phyloP scores from a whole-genome alignment of 2,797 vertebrate species.

The Hybognathus amarus region DNA sequence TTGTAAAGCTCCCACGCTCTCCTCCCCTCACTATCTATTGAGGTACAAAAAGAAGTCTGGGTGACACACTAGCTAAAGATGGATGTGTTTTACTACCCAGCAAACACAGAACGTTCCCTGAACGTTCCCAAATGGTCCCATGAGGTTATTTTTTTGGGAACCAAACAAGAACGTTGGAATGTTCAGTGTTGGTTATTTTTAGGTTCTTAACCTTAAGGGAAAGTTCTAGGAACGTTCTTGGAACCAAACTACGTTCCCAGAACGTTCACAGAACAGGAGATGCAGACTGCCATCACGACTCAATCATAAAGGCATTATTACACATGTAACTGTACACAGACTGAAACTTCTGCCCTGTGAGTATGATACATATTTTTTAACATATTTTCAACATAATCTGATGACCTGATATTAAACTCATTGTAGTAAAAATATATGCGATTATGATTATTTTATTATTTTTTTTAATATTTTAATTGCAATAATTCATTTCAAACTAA shows the following conservation, averaged over 20 bases:
- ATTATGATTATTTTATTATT: neutral
- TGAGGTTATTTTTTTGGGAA: too few species aligned
- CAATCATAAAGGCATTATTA: neutral
- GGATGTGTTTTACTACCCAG: too few species aligned
- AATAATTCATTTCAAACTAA: neutral
- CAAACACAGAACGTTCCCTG: too few species aligned
- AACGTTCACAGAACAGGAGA: neutral
- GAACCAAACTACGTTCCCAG: too few species aligned
- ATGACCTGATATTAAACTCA: neutral
- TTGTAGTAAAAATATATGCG: neutral
- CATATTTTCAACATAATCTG: neutral
- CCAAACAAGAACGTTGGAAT: too few species aligned
- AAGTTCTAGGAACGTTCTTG: too few species aligned
- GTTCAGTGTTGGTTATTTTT: too few species aligned
- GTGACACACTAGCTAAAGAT: constrained; percentile 31
- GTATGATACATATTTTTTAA: neutral
- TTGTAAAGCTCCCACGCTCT: constrained; percentile 11
- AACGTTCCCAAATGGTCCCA: too few species aligned
- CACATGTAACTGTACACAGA: neutral
- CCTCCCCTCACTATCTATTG: neutral
- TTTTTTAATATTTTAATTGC: neutral
- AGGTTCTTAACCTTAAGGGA: too few species aligned
- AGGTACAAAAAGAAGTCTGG: constrained; percentile 18
- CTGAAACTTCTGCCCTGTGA: neutral
- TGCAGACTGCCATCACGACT: neutral